Evolutionary conservation across 2,888 invertebrate species (phyloP).

Genomic region (Melinaea menophilus): DNA sequence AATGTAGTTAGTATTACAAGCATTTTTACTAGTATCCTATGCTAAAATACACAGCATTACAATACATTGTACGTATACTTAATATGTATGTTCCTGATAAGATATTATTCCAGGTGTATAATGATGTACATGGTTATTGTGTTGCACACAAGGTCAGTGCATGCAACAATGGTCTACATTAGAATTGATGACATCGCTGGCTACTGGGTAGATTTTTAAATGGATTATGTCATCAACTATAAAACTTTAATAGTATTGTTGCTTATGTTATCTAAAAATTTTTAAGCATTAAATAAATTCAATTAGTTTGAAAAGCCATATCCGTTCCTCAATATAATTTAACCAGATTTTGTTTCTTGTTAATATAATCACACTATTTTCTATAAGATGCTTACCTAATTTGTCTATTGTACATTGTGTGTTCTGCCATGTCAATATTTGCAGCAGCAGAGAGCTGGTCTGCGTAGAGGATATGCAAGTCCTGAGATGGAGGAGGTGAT

Average conservation of each 20-base stretch:
- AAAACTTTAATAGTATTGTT: neutral
- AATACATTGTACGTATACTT: no score
- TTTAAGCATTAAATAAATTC: no score
- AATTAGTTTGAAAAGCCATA: neutral
- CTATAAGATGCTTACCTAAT: conserved; percentile 74
- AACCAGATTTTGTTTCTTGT: neutral
- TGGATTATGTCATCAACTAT: neutral
- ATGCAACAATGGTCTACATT: conserved; percentile 2
- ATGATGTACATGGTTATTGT: conserved; percentile 2
- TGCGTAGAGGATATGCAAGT: conserved; percentile 64
- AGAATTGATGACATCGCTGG: conserved; percentile 4
- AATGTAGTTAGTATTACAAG: neutral
- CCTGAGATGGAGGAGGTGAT: conserved; percentile 78
- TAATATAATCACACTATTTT: no score
- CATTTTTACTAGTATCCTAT: no score
- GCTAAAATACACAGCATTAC: no score
- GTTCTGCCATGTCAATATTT: conserved; percentile 68
- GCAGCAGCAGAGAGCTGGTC: conserved; percentile 64
- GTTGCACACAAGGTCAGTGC: conserved; percentile 3
- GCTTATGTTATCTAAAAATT: neutral
- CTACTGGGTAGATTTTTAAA: neutral
- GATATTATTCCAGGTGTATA: neutral
- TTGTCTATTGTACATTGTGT: conserved; percentile 80
- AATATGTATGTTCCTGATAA: neutral
- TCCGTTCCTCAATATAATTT: neutral